Evolutionary conservation across 1,140 invertebrate species (phyloP).

Genomic region (Brachystomella parvula): DNA sequence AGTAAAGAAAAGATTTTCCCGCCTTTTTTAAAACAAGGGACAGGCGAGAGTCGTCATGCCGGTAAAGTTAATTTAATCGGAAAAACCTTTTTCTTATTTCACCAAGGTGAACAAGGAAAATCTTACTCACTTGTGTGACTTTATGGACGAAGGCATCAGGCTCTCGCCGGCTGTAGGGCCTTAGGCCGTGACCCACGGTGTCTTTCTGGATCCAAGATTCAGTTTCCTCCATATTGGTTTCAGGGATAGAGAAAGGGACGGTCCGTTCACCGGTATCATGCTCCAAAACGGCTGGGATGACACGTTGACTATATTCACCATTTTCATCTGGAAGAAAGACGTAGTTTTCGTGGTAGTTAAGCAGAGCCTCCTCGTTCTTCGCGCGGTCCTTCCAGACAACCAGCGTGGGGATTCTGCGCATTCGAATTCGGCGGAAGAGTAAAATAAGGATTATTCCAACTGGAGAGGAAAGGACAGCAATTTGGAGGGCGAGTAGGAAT

Average conservation of each 20-base stretch:
- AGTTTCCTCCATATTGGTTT: constrained; percentile 9
- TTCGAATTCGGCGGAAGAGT: constrained; percentile 8
- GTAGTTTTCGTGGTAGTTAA: neutral
- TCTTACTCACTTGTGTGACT: neutral
- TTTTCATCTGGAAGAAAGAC: neutral
- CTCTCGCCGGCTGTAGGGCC: neutral
- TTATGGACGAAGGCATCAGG: constrained; percentile 19
- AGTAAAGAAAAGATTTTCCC: no score
- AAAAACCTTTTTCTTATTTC: no score
- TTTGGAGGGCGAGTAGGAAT: neutral
- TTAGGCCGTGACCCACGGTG: constrained; percentile 4
- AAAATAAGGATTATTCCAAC: constrained; percentile 11
- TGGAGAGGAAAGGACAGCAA: neutral
- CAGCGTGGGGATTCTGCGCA: constrained; percentile 17
- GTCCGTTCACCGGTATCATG: neutral
- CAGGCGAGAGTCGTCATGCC: no score
- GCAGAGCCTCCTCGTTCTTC: neutral
- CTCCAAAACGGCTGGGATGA: neutral
- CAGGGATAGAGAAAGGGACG: constrained; percentile 9
- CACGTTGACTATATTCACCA: neutral
- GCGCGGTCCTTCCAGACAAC: constrained; percentile 23
- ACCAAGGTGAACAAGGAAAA: no score
- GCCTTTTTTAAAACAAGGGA: no score
- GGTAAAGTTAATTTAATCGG: no score
- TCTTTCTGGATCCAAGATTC: constrained; percentile 12